Percentiles rank a stretch among this genome's conserved stretches.
These are phyloP conservation scores for Morinoia aosen DNA, from an alignment of 2,888 invertebrate species.

Conservation along the genomic window DNA sequence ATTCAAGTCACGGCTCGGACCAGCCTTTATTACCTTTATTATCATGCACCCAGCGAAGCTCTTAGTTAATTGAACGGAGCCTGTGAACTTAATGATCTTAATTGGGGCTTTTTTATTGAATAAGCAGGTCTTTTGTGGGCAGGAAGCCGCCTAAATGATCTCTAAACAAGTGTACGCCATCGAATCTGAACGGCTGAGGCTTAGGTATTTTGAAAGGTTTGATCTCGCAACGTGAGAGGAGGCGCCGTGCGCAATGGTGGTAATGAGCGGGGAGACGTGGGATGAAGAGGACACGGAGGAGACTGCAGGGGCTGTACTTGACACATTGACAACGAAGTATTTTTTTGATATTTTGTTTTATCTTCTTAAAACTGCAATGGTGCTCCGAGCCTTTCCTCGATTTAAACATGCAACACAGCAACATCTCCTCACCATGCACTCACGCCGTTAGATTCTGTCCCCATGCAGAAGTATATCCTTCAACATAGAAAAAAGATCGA, in stretches of 20 bases:
- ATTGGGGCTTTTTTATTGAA: constrained; percentile 49
- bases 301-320: too few species aligned
- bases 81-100: constrained; percentile 52
- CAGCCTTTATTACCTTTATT: constrained; percentile 42
- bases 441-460: background rate
- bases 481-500: background rate
- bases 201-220: background rate
- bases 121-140: constrained; percentile 48
- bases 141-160: constrained; percentile 50
- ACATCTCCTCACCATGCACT: background rate
- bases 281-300: background rate
- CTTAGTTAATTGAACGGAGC: constrained; percentile 51
- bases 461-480: background rate
- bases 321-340: too few species aligned
- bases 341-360: too few species aligned
- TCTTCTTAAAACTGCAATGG: background rate
- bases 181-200: constrained; percentile 29
- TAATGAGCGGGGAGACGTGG: background rate
- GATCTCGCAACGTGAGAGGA: background rate
- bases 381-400: background rate
- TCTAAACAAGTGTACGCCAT: background rate
- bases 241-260: background rate
- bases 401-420: too few species aligned
- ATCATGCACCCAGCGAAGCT: constrained; percentile 28
- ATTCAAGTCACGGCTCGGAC: constrained; percentile 39